Percentiles rank a stretch among this genome's conserved stretches.
Evolutionary conservation across 2,888 invertebrate genomes (phyloP).

Genomic region (Ptychoptera albimana): DNA sequence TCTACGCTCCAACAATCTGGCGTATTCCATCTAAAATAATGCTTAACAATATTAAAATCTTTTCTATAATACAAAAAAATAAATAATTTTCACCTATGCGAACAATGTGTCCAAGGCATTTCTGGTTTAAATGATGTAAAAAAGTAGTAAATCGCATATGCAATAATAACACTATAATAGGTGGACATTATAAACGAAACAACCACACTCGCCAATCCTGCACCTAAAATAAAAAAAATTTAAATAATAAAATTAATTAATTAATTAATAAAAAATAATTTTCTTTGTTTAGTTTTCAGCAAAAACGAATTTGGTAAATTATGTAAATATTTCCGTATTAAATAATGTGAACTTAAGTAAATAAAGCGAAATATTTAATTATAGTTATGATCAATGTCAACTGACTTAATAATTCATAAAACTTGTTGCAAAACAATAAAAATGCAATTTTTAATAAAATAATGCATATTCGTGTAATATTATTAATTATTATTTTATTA

Average conservation of each 20-base stretch:
- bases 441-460: no score
- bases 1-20: constrained; percentile 65
- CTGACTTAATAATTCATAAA: no score
- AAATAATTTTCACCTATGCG: constrained; percentile 38
- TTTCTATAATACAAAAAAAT: no score
- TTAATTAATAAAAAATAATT: background rate
- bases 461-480: no score
- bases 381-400: no score
- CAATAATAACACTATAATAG: constrained; percentile 90
- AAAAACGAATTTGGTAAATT: background rate
- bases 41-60: no score
- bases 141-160: constrained; percentile 86
- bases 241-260: background rate
- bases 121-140: constrained; percentile 76
- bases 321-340: background rate
- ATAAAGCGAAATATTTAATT: no score
- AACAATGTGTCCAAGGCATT: constrained; percentile 81
- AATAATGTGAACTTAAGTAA: background rate
- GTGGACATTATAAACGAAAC: constrained; percentile 91
- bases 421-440: no score
- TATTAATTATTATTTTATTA: no score
- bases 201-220: constrained; percentile 84
- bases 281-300: background rate
- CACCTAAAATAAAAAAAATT: constrained; percentile 40
- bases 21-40: constrained; percentile 45